These are phyloP conservation scores for Agapostemon virescens DNA, from an alignment of 2,888 invertebrate genomes.

Conservation along the genomic window DNA sequence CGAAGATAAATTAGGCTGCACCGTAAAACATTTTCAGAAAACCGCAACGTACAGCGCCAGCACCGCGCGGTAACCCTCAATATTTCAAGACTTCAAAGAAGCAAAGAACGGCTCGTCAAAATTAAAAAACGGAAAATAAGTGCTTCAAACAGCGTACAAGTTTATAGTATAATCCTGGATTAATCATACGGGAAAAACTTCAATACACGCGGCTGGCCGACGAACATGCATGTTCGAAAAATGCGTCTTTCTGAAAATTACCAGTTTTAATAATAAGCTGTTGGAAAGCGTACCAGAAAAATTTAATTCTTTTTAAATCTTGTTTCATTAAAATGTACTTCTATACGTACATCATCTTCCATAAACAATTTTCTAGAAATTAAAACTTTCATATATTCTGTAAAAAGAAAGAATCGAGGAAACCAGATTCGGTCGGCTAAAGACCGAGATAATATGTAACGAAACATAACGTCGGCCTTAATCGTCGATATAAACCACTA, in stretches of 20 bases:
- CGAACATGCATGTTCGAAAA: neutral
- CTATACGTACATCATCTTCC: neutral
- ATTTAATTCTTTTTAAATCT: neutral
- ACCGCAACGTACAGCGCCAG: neutral
- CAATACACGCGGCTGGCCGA: neutral
- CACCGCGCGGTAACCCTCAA: neutral
- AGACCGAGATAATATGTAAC: conserved; percentile 1
- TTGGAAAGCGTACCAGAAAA: neutral
- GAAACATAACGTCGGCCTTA: neutral
- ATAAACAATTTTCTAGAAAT: too few relatives aligned
- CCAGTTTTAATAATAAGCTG: neutral
- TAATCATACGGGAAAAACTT: neutral
- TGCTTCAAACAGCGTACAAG: neutral
- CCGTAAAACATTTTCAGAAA: conserved; percentile 14
- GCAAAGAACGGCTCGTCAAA: neutral
- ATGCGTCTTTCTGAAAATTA: neutral
- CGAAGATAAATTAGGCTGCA: conserved; percentile 4
- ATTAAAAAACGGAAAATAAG: conserved; percentile 3
- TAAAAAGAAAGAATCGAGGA: neutral
- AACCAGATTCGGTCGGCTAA: neutral
- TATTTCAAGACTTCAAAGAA: conserved; percentile 16
- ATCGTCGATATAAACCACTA: neutral
- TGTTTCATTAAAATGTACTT: neutral
- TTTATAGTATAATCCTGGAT: neutral
- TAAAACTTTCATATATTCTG: neutral